Evolutionary conservation across 2,113 vertebrate species (phyloP).

Genomic region (Chrysochloris asiatica): DNA sequence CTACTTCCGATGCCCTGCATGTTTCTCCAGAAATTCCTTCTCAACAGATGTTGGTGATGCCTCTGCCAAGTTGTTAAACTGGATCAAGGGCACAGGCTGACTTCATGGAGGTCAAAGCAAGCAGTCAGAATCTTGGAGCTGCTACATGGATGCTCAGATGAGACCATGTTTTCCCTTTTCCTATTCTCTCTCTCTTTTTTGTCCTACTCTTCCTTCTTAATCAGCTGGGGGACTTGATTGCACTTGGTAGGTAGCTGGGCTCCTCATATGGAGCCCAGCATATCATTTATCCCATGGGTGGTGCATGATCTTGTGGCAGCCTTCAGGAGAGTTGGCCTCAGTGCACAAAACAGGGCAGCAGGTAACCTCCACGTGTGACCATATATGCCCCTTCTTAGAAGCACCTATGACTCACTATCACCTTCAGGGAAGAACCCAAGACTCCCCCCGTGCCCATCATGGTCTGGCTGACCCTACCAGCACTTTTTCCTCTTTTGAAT

Average conservation of each 20-base stretch:
- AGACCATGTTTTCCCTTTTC: not conserved
- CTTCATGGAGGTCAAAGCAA: slow-evolving; percentile 17
- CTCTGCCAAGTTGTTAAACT: slow-evolving; percentile 10
- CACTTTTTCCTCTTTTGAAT: not conserved
- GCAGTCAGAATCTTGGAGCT: not conserved
- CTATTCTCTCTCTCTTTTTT: not conserved
- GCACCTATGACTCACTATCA: not conserved
- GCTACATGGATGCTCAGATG: not conserved
- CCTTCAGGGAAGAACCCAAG: not conserved
- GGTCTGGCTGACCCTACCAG: not conserved
- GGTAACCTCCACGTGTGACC: not conserved
- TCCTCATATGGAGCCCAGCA: not conserved
- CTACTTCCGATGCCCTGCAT: not conserved
- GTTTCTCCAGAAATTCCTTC: slow-evolving; percentile 7
- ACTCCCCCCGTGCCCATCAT: not conserved
- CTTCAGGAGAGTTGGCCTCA: not conserved
- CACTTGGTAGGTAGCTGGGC: not conserved
- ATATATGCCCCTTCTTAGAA: not conserved
- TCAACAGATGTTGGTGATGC: slow-evolving; percentile 10
- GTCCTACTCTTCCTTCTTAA: not conserved
- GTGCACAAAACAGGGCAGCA: not conserved
- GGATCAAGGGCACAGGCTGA: slow-evolving; percentile 28
- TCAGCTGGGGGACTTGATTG: not conserved
- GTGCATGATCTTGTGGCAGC: not conserved
- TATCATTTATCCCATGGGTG: not conserved